Evolutionary conservation across 2,113 vertebrate genomes (phyloP), one percentile per base, ranked within the genome.

Genomic region (Plectropomus leopardus): DNA sequence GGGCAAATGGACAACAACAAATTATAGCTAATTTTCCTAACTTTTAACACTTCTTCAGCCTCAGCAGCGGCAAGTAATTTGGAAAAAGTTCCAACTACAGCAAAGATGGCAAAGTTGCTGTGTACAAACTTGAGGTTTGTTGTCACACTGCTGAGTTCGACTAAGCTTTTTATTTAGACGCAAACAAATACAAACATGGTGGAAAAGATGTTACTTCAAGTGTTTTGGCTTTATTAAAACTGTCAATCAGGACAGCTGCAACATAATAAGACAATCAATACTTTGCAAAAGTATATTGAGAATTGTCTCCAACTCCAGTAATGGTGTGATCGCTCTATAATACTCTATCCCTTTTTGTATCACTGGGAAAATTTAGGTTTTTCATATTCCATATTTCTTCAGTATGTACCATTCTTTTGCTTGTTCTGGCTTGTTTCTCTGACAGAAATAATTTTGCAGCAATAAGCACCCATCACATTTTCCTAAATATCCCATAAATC

Each of bases 401-500:
- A 64, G 26, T 11, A 28, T 53, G 34, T 26, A 51, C 13, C 59
- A 66, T 77, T 70, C 17, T 72, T 77, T 72, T 78, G 55, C 58
- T 61, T 26, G 55, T 68, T 76, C 51, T 80, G 63, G 14, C 44
- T 42, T 50, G 40, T 84, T 78, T 89, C 60, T 82, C 72, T 82
- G 82, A 82, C 65, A 78, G 55, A 70, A 59, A 82, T 90, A 72
- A 93, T 91, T 84, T 79, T 67, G 73, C 67, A 71, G 79, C 76
- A 34, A 91, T 92, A 86, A 91, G 78, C 81, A 81, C 76, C 78
- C 66, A 87, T 91, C 88, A 73, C 63, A 74, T 89, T 92, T 87
- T 82, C 78, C 84, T 88, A 89, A 94, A 94, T 86, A 88, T 86
- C 67, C 57, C 80, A 89, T 92, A 92, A 92, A 92, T 90, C 85